Evolutionary conservation across 2,113 vertebrate species (phyloP).

Genomic region (Gadus chalcogrammus): DNA sequence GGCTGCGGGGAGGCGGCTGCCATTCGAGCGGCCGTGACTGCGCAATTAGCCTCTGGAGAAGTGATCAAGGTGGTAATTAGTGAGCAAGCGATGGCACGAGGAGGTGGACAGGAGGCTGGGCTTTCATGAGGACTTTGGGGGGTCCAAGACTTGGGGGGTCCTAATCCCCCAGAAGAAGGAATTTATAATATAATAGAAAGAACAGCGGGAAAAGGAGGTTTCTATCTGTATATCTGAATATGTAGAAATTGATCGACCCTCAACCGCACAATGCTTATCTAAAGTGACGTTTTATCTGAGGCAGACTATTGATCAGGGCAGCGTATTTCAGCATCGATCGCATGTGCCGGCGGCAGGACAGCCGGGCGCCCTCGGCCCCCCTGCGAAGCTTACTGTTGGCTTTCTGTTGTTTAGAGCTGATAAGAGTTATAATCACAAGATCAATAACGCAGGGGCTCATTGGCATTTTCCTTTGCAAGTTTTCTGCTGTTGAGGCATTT

Average conservation of each 20-base stretch:
- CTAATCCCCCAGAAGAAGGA: background rate
- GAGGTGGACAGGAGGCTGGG: background rate
- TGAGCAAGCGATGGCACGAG: background rate
- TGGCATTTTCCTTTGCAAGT: constrained; percentile 42
- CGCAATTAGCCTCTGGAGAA: constrained; percentile 28
- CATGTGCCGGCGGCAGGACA: constrained; percentile 11
- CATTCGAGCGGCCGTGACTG: constrained; percentile 19
- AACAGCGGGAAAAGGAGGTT: background rate
- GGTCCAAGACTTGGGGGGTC: background rate
- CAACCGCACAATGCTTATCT: background rate
- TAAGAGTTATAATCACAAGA: constrained; percentile 56
- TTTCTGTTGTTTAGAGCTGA: constrained; percentile 40
- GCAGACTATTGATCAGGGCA: background rate
- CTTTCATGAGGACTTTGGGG: background rate
- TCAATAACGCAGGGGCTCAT: constrained; percentile 50
- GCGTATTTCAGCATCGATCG: constrained; percentile 8
- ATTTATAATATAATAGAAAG: background rate
- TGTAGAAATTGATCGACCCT: background rate
- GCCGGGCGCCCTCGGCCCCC: constrained; percentile 24
- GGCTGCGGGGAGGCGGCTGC: too few relatives aligned
- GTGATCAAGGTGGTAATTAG: constrained; percentile 18
- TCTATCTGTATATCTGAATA: background rate
- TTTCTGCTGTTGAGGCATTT: constrained; percentile 51
- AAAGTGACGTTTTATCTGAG: too few relatives aligned
- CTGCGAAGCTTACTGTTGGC: constrained; percentile 26